A percentile compares a stretch with the other conserved stretches of the same genome.
Evolutionary conservation across 2,113 vertebrate genomes (phyloP).

Genomic region (Malurus melanocephalus): DNA sequence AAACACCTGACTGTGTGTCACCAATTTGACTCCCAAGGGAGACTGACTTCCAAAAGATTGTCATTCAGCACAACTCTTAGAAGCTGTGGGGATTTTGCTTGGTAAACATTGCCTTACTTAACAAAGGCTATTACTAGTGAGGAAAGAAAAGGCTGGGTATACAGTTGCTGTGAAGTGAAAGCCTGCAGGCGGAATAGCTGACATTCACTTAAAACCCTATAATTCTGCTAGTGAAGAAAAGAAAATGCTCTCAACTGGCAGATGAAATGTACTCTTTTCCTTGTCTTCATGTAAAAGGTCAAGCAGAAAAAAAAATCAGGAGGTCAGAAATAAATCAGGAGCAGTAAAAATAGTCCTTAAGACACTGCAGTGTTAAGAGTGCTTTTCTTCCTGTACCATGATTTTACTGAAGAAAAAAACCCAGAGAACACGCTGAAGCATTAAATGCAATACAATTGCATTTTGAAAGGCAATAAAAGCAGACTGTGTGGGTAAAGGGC

Average conservation of each 20-base stretch:
- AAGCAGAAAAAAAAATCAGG: background rate
- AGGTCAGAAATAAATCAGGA: conserved; percentile 55
- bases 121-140: background rate
- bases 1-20: background rate
- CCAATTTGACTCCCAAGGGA: background rate
- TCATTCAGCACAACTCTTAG: background rate
- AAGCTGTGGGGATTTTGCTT: background rate
- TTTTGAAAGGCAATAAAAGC: conserved; percentile 2
- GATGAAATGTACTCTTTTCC: conserved; percentile 1
- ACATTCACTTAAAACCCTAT: background rate
- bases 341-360: conserved; percentile 48
- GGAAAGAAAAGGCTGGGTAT: conserved; percentile 7
- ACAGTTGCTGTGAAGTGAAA: background rate
- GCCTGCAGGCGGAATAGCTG: background rate
- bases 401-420: background rate
- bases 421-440: background rate
- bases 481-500: background rate
- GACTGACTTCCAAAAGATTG: background rate
- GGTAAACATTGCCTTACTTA: conserved; percentile 26
- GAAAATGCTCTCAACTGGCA: conserved; percentile 10
- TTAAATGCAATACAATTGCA: background rate
- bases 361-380: conserved; percentile 36
- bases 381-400: conserved; percentile 52
- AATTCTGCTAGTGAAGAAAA: conserved; percentile 42
- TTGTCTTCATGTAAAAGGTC: conserved; percentile 43